A percentile compares a stretch with the other conserved stretches of the same genome.
Evolutionary conservation across 2,113 vertebrate genomes (phyloP).

Genomic region (Prinia subflava): DNA sequence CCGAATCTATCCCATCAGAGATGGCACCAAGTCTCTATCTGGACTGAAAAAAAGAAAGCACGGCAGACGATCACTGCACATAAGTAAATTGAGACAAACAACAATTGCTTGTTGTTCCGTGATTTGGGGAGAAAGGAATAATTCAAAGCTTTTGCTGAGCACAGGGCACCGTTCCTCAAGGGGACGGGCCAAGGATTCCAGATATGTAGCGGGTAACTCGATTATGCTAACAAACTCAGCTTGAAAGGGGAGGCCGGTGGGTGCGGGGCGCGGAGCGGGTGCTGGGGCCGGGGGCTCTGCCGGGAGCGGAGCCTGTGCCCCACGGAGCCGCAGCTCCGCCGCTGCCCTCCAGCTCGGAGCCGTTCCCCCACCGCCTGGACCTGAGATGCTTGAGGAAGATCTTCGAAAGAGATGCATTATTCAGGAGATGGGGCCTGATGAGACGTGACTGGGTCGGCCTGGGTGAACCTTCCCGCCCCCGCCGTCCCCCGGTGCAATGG

Average conservation of each 20-base stretch:
- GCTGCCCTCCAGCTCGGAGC: neutral
- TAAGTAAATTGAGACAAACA: neutral
- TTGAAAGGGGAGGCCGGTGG: neutral
- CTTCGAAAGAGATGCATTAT: neutral
- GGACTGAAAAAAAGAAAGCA: neutral
- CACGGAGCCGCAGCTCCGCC: neutral
- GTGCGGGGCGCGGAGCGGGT: neutral
- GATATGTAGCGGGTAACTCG: conserved; percentile 38
- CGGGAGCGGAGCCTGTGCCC: neutral
- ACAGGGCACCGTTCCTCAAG: neutral
- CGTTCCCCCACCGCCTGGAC: neutral
- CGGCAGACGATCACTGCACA: neutral
- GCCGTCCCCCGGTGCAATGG: neutral
- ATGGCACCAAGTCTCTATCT: neutral
- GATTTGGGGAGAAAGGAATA: neutral
- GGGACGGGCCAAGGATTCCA: conserved; percentile 13
- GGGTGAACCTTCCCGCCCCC: neutral
- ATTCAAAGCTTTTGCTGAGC: conserved; percentile 26
- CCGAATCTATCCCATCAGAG: neutral
- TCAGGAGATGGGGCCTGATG: neutral
- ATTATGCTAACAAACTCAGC: conserved; percentile 37
- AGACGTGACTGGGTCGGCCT: neutral
- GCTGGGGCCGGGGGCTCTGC: neutral
- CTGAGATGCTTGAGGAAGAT: neutral
- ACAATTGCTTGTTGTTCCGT: conserved; percentile 15